A percentile compares a stretch with the other conserved stretches of the same genome.
These are phyloP conservation scores for Trinectes maculatus DNA, from an alignment of 2,113 vertebrate species.

Conservation along the genomic window DNA sequence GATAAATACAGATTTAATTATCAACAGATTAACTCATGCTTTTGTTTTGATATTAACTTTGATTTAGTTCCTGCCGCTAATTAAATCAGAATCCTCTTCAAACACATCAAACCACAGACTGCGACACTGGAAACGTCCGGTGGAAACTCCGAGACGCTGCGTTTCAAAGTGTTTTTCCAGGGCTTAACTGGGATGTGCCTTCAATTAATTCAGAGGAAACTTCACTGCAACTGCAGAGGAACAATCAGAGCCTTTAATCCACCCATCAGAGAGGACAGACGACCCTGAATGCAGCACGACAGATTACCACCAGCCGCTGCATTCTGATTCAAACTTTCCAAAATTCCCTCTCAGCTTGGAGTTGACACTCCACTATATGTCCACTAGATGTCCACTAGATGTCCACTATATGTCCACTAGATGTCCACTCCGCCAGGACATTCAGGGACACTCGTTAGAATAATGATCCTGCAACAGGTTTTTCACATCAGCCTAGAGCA, in stretches of 20 bases:
- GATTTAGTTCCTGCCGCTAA: slow-evolving; percentile 44
- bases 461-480: too few relatives aligned
- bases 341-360: background rate
- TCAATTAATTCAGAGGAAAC: slow-evolving; percentile 55
- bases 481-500: too few relatives aligned
- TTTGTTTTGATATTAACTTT: slow-evolving; percentile 60
- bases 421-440: too few relatives aligned
- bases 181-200: slow-evolving; percentile 54
- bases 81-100: slow-evolving; percentile 75
- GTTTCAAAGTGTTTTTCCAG: slow-evolving; percentile 46
- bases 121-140: background rate
- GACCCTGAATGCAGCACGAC: slow-evolving; percentile 47
- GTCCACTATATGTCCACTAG: too few relatives aligned
- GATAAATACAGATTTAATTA: slow-evolving; percentile 68
- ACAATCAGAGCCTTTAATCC: slow-evolving; percentile 66
- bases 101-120: slow-evolving; percentile 42
- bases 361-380: background rate
- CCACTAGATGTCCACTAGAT: too few relatives aligned
- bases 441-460: too few relatives aligned
- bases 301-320: background rate
- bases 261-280: slow-evolving; percentile 21
- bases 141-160: background rate
- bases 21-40: slow-evolving; percentile 49
- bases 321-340: slow-evolving; percentile 31
- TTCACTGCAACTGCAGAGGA: slow-evolving; percentile 42